Conservation (phyloP, 2,797 vertebrate species). For the Mormyrops boulengeri region DNA sequence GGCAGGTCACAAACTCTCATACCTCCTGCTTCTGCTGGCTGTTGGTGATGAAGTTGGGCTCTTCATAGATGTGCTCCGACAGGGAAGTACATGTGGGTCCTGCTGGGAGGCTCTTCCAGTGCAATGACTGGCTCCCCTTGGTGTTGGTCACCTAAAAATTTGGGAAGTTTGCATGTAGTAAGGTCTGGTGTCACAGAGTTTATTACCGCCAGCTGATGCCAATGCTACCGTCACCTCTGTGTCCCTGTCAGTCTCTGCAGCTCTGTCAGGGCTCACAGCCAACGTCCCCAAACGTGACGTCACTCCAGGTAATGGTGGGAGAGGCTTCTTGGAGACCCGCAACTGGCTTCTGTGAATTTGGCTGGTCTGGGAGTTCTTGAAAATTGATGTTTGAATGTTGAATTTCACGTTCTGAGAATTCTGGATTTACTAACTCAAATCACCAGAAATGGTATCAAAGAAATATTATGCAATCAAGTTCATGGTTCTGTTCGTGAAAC, state of each 20-base stretch:
- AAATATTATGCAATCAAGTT: not conserved
- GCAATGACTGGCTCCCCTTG: not conserved
- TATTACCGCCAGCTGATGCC: not conserved
- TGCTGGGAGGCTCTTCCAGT: not conserved
- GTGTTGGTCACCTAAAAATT: not conserved
- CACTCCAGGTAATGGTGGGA: slow-evolving; percentile 2
- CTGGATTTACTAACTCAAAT: not conserved
- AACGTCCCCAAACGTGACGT: not conserved
- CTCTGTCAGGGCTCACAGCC: not conserved
- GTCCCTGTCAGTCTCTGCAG: not conserved
- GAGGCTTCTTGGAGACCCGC: not conserved
- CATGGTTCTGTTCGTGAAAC: not conserved
- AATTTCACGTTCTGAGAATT: not conserved
- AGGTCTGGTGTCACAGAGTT: not conserved
- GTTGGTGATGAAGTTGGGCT: not conserved
- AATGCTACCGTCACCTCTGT: not conserved
- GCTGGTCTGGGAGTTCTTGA: slow-evolving; percentile 1
- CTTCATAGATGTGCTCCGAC: not conserved
- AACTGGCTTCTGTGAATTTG: slow-evolving; percentile 8
- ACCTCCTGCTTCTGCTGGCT: not conserved
- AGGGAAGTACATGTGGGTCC: not conserved
- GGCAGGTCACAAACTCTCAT: not conserved
- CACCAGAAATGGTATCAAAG: not conserved
- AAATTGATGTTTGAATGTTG: not conserved
- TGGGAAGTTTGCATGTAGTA: not conserved